phyloP scores from a whole-genome alignment of 2,113 vertebrate species.

The Galbula dea region DNA sequence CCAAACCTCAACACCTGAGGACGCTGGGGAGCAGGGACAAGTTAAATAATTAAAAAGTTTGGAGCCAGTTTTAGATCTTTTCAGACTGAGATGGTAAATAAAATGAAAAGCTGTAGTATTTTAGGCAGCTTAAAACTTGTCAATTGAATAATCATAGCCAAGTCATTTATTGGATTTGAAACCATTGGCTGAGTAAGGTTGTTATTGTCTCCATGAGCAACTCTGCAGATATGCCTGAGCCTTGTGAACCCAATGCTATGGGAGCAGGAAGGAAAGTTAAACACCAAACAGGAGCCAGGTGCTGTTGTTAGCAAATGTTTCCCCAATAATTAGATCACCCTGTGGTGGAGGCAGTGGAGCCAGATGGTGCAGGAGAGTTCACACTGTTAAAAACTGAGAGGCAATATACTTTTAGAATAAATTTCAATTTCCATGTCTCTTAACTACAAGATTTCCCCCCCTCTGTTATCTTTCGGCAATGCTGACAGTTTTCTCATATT shows the following conservation, averaged over 20 bases:
- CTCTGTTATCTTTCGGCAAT: slow-evolving; percentile 39
- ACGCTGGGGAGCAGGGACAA: background rate
- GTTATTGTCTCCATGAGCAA: background rate
- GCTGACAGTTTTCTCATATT: slow-evolving; percentile 46
- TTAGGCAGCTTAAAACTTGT: background rate
- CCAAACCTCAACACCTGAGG: background rate
- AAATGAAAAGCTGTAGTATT: background rate
- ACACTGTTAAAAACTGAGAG: background rate
- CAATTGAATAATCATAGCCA: background rate
- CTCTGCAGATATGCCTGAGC: background rate
- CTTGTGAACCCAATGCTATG: background rate
- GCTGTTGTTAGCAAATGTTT: slow-evolving; percentile 28
- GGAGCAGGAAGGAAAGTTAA: slow-evolving; percentile 3
- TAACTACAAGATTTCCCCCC: background rate
- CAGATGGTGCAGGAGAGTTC: background rate
- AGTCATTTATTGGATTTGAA: background rate
- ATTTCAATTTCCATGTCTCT: background rate
- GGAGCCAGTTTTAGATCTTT: background rate
- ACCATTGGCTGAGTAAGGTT: background rate
- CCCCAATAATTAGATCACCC: background rate
- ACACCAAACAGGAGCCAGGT: slow-evolving; percentile 31
- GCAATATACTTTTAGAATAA: background rate
- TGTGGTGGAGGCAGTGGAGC: background rate
- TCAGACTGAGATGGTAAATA: background rate
- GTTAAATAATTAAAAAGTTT: background rate